Evolutionary conservation across 2,888 invertebrate genomes (phyloP), one percentile per base, ranked within the genome.

Genomic region (Sinopyrophorus schimmeli): DNA sequence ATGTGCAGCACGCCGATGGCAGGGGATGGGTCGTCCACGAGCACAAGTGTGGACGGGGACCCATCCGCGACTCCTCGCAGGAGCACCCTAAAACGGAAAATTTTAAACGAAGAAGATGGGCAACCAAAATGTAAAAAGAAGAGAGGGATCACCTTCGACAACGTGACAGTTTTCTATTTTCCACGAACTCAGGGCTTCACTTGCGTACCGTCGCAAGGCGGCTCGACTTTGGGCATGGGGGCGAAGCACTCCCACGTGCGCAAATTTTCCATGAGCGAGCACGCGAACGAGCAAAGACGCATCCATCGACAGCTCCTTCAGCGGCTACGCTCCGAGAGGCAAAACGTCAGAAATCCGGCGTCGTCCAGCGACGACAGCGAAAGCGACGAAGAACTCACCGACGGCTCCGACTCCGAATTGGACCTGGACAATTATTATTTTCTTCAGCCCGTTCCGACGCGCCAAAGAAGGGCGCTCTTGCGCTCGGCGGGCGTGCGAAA

Each of bases 121-220:
- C 65, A 68, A 32, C 73, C 75, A 12, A 61, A 71, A 52, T 78
- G 86, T 66, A 87, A 85, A 68, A 81, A 82, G 66, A 92, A 89
- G 74, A 84, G 87, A 61, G 84, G 83, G 27, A 92, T 97, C 54
- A 83, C 86, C 57, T 97, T 97, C 71, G 89, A 93, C 62, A 87
- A 84, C 58, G 96, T 97, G 0, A 92, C 92, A 11, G 94, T 97
- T 5, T 97, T 84, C 74, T 97, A 96, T 75, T 97, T 98, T 75
- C 92, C 92, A 1, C 79, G 97, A 66, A 83, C 92, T 41, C 92
- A 93, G 77, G 93, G 92, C 11, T 92, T 92, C 74, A 87, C 89
- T 21, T 92, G 93, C 75, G 91, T 93, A 53, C 93, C 93, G 34
- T 92, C 92, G 6, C 87, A 89, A 75, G 91, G 91, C 43, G 88